Percentiles rank a stretch among this genome's conserved stretches.
phyloP scores from a whole-genome alignment of 2,888 invertebrate genomes.

The Diarsia brunnea region DNA sequence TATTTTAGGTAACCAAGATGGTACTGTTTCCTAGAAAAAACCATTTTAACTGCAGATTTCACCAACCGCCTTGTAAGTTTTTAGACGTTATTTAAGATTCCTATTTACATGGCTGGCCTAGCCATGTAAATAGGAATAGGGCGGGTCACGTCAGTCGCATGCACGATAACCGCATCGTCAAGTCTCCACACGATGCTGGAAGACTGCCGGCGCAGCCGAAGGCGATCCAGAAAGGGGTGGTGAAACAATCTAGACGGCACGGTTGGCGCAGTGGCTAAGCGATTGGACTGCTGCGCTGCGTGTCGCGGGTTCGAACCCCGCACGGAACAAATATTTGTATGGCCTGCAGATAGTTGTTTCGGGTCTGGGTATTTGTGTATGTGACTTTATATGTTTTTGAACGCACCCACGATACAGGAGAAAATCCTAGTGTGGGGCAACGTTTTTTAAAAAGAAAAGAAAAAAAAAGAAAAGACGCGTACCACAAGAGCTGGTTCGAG shows the following conservation, averaged over 20 bases:
- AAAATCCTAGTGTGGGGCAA: too few relatives aligned
- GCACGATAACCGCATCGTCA: background rate
- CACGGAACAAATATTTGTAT: too few relatives aligned
- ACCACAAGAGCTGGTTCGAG: background rate
- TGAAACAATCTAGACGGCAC: background rate
- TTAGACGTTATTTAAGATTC: background rate
- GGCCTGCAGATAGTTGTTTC: too few relatives aligned
- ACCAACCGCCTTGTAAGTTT: background rate
- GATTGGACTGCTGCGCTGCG: too few relatives aligned
- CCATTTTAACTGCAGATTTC: background rate
- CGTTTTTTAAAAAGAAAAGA: too few relatives aligned
- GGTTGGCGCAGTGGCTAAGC: too few relatives aligned
- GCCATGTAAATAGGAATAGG: background rate
- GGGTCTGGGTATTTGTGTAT: too few relatives aligned
- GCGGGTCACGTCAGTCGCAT: background rate
- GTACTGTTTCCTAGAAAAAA: background rate
- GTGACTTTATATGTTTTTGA: too few relatives aligned
- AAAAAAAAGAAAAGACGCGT: too few relatives aligned
- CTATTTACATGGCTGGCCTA: background rate
- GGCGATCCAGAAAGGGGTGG: background rate
- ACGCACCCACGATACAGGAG: too few relatives aligned
- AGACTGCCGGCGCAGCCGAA: background rate
- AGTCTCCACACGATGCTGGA: background rate
- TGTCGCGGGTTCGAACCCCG: too few relatives aligned
- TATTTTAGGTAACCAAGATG: background rate